phyloP scores from a whole-genome alignment of 1,140 invertebrate species.

The Papilio xuthus region DNA sequence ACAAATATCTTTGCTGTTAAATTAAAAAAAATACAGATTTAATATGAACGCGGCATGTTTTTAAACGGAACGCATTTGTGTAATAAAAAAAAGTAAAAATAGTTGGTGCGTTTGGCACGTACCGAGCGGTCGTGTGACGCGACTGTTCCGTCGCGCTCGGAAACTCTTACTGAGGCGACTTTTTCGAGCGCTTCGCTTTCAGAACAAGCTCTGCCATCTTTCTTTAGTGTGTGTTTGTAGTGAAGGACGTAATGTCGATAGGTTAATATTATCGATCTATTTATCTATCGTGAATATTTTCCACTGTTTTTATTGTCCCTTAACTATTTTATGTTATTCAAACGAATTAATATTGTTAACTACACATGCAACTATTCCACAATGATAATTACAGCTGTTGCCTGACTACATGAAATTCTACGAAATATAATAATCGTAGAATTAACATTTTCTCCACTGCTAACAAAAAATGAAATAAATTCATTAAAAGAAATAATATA shows the following conservation, averaged over 20 bases:
- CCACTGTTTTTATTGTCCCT: background rate
- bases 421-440: no score
- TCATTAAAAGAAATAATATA: no score
- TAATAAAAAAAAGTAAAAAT: slow-evolving; percentile 52
- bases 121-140: slow-evolving; percentile 60
- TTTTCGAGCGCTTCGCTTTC: slow-evolving; percentile 62
- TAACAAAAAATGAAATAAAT: no score
- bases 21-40: slow-evolving; percentile 40
- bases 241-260: slow-evolving; percentile 50
- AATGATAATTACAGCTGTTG: slow-evolving; percentile 14
- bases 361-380: background rate
- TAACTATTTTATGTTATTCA: background rate
- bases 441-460: no score
- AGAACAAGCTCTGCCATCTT: slow-evolving; percentile 55
- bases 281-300: slow-evolving; percentile 28
- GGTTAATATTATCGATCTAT: slow-evolving; percentile 31
- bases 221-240: slow-evolving; percentile 51
- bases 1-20: slow-evolving; percentile 35
- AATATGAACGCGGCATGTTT: slow-evolving; percentile 35
- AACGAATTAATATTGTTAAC: no score
- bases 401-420: no score
- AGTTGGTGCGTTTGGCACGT: slow-evolving; percentile 50
- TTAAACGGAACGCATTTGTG: slow-evolving; percentile 51
- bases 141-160: slow-evolving; percentile 56
- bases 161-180: slow-evolving; percentile 58